These are phyloP conservation scores for Galaxias olidus DNA, from an alignment of 2,797 vertebrate species.

Conservation along the genomic window DNA sequence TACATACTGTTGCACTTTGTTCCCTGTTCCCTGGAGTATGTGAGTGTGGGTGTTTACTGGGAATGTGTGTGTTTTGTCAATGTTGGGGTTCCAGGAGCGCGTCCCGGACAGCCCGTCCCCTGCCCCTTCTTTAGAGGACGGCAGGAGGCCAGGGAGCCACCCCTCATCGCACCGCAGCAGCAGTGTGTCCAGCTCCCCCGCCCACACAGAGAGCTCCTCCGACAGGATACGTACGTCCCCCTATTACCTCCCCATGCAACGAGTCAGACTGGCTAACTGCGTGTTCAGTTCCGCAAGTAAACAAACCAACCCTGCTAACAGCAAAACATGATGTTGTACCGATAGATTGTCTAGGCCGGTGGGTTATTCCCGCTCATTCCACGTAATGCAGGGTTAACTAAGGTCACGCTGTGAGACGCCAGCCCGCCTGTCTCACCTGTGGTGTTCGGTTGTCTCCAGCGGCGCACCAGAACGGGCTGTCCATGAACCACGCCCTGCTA, in stretches of 20 bases:
- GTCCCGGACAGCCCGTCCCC: conserved; percentile 97
- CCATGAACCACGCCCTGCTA: conserved; percentile 96
- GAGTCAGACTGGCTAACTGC: conserved; percentile 33
- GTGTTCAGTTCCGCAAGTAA: conserved; percentile 12
- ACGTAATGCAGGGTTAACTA: background rate
- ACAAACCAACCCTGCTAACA: conserved; percentile 10
- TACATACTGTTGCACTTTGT: no score
- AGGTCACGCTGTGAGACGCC: background rate
- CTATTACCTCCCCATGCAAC: conserved; percentile 31
- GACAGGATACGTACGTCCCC: conserved; percentile 97
- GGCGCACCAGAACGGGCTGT: conserved; percentile 94
- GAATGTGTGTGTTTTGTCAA: conserved; percentile 53
- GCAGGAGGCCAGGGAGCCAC: conserved; percentile 94
- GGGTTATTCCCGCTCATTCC: background rate
- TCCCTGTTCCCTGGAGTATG: no score
- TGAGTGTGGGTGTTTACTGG: no score
- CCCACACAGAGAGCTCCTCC: conserved; percentile 96
- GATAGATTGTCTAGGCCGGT: background rate
- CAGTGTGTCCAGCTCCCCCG: conserved; percentile 99
- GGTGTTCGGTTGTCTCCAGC: conserved; percentile 67
- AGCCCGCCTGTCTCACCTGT: no score
- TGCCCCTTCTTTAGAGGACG: conserved; percentile 94
- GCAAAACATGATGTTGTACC: background rate
- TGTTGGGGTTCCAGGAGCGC: conserved; percentile 84
- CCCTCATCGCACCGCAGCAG: conserved; percentile 97